Percentiles rank a stretch among this genome's conserved stretches.
These are phyloP conservation scores for Phylloscopus trochiloides DNA, from an alignment of 2,113 vertebrate species.

Conservation along the genomic window DNA sequence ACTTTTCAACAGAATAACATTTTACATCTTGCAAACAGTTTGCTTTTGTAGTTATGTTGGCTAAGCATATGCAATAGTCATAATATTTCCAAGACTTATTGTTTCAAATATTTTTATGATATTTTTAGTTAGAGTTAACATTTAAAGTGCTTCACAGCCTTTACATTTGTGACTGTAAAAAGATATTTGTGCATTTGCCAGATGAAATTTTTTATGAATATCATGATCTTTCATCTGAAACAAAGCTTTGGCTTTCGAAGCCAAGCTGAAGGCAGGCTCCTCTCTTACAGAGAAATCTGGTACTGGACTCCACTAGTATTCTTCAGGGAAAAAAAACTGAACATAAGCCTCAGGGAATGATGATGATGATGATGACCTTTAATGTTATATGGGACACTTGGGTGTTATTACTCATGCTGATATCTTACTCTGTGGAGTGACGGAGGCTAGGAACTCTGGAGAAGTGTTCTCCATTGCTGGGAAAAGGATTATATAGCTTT, in stretches of 20 bases:
- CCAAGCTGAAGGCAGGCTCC: background rate
- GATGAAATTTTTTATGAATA: conserved; percentile 4
- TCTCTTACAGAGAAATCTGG: background rate
- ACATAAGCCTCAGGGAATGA: background rate
- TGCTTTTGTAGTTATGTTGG: background rate
- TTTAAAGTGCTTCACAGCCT: background rate
- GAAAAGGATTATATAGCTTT: background rate
- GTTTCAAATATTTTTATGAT: background rate
- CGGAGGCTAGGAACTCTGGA: background rate
- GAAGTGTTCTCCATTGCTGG: background rate
- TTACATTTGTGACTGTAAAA: background rate
- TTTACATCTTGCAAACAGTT: background rate
- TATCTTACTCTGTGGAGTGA: background rate
- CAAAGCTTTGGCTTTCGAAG: background rate
- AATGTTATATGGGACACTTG: background rate
- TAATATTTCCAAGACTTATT: background rate
- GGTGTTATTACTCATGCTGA: background rate
- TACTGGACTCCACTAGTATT: background rate
- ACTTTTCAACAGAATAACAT: background rate
- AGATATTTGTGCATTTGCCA: background rate
- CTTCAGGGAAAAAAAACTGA: background rate
- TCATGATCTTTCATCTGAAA: background rate
- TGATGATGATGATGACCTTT: conserved; percentile 13
- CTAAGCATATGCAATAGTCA: background rate
- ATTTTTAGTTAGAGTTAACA: background rate